phyloP scores from a whole-genome alignment of 2,797 vertebrate species.

The Capromys pilorides region DNA sequence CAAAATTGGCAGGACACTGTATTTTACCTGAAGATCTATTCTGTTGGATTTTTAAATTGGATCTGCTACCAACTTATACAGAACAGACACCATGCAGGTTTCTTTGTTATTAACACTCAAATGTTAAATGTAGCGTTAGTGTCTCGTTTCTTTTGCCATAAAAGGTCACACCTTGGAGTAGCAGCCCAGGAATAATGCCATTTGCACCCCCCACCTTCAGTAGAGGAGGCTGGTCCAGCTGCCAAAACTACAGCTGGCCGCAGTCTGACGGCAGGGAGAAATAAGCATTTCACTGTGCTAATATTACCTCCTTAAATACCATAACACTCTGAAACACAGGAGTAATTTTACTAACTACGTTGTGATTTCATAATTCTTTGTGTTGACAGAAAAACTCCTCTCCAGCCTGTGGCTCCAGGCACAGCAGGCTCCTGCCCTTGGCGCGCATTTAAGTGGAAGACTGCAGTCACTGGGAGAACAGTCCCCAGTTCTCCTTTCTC shows the following conservation, averaged over 20 bases:
- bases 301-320: slow-evolving; percentile 3
- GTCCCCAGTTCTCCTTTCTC: background rate
- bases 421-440: background rate
- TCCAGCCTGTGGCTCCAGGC: slow-evolving; percentile 7
- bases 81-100: background rate
- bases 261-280: background rate
- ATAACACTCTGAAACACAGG: background rate
- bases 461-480: background rate
- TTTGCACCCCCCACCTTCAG: background rate
- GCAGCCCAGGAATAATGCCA: background rate
- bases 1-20: background rate
- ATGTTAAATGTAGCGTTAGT: background rate
- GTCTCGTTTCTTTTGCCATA: background rate
- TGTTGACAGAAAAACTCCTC: slow-evolving; percentile 20
- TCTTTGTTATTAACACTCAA: background rate
- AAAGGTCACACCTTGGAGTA: background rate
- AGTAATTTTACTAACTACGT: background rate
- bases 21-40: background rate
- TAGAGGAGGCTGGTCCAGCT: background rate
- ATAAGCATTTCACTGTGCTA: background rate
- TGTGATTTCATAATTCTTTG: slow-evolving; percentile 5
- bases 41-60: background rate
- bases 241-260: background rate
- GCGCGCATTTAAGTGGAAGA: slow-evolving; percentile 27
- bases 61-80: background rate